Evolutionary conservation across 2,113 vertebrate species (phyloP).

Genomic region (Nymphicus hollandicus): DNA sequence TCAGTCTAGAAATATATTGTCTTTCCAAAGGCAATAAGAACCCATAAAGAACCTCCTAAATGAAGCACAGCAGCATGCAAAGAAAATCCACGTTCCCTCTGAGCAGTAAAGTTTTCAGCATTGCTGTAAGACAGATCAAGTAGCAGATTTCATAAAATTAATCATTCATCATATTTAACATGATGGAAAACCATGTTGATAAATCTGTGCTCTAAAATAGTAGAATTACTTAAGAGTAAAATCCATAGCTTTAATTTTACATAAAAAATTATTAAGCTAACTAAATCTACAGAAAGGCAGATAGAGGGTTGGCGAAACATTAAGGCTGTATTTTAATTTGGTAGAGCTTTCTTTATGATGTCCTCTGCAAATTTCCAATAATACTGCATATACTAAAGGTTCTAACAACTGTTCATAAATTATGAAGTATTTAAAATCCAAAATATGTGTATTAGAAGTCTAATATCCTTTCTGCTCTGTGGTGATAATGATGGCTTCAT

Average conservation of each 20-base stretch:
- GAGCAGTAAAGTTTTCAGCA: not conserved
- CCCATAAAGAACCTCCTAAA: not conserved
- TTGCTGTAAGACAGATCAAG: not conserved
- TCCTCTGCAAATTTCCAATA: not conserved
- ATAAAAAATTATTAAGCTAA: not conserved
- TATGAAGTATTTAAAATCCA: not conserved
- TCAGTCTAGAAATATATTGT: not conserved
- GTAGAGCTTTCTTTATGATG: not conserved
- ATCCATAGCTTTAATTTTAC: not conserved
- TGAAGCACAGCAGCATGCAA: not conserved
- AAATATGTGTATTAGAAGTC: not conserved
- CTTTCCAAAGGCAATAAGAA: not conserved
- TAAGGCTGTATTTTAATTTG: not conserved
- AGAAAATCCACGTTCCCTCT: not conserved
- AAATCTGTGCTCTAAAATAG: not conserved
- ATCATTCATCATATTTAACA: not conserved
- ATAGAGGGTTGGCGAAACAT: not conserved
- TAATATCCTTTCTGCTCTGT: not conserved
- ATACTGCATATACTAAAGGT: not conserved
- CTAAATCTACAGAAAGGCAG: not conserved
- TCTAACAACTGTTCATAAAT: not conserved
- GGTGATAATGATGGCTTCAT: not conserved
- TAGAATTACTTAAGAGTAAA: not conserved
- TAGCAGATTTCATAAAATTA: not conserved
- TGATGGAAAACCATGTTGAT: not conserved